Percentiles rank a stretch among this genome's conserved stretches.
These are phyloP conservation scores for Dryocosmus kuriphilus DNA, from an alignment of 2,888 invertebrate species.

Conservation along the genomic window DNA sequence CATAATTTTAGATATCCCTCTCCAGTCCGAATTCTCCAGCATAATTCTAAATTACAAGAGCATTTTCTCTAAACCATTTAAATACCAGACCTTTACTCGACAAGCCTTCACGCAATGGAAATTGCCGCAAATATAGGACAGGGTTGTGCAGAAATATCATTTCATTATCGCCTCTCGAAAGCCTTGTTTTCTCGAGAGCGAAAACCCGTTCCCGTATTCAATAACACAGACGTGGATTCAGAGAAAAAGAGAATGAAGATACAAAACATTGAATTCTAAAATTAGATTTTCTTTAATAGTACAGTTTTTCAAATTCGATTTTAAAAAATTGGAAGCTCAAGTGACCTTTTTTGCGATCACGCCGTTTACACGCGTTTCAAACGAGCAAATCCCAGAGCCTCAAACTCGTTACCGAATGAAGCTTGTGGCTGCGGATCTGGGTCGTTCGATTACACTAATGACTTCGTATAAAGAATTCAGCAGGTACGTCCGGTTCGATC, in stretches of 20 bases:
- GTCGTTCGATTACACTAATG: constrained; percentile 66
- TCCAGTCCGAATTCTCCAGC: background rate
- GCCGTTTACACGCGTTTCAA: constrained; percentile 40
- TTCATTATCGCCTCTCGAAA: background rate
- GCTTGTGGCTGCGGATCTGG: constrained; percentile 55
- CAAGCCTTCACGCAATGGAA: background rate
- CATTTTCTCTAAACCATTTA: background rate
- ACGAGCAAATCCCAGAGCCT: constrained; percentile 45
- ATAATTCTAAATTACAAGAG: background rate
- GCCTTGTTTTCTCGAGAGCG: background rate
- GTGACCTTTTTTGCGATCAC: background rate
- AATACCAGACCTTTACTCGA: background rate
- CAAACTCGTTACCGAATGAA: constrained; percentile 60
- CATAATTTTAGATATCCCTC: background rate
- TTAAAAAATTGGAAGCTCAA: background rate
- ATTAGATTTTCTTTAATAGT: too few species aligned
- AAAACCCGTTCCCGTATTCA: background rate
- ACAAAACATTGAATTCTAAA: too few species aligned
- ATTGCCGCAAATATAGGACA: background rate
- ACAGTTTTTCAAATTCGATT: too few species aligned
- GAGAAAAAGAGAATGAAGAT: too few species aligned
- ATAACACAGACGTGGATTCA: too few species aligned
- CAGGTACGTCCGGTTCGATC: constrained; percentile 47
- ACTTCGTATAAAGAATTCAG: constrained; percentile 64
- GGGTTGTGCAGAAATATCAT: background rate